Percentiles rank a stretch among this genome's conserved stretches.
phyloP scores from a whole-genome alignment of 1,140 invertebrate species.

The Meloidogyne floridensis region DNA sequence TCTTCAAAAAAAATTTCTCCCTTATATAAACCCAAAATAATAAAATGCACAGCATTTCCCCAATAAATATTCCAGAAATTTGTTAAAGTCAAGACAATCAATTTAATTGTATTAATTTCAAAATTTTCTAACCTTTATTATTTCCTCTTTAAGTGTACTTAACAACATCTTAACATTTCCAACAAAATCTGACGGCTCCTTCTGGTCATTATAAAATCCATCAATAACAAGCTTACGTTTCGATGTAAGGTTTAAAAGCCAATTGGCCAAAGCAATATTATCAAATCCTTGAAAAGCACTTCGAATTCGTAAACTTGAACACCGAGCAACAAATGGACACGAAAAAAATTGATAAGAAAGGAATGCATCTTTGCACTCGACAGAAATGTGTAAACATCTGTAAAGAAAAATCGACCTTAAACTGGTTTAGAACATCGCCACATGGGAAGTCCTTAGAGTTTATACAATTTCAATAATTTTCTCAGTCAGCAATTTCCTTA shows the following conservation, averaged over 20 bases:
- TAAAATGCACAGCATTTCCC: too few relatives aligned
- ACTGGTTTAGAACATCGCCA: too few relatives aligned
- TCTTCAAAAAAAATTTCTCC: too few relatives aligned
- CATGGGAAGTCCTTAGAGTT: too few relatives aligned
- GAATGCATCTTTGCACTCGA: not conserved
- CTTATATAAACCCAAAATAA: too few relatives aligned
- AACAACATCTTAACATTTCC: not conserved
- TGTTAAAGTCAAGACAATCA: too few relatives aligned
- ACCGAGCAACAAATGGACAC: not conserved
- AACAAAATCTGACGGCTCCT: not conserved
- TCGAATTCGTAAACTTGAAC: not conserved
- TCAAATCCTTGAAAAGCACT: not conserved
- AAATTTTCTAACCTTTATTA: not conserved
- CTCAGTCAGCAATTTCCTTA: too few relatives aligned
- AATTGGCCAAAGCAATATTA: not conserved
- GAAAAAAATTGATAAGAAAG: constrained; percentile 1
- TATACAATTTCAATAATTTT: too few relatives aligned
- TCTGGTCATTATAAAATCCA: not conserved
- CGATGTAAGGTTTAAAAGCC: not conserved
- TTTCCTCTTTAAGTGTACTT: not conserved
- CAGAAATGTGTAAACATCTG: not conserved
- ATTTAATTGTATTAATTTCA: not conserved
- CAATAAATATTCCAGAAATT: too few relatives aligned
- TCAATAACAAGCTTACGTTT: not conserved
- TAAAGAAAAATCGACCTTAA: not conserved